Base-by-base conservation (phyloP, 2,888 invertebrate species). In the Allygus modestus region DNA sequence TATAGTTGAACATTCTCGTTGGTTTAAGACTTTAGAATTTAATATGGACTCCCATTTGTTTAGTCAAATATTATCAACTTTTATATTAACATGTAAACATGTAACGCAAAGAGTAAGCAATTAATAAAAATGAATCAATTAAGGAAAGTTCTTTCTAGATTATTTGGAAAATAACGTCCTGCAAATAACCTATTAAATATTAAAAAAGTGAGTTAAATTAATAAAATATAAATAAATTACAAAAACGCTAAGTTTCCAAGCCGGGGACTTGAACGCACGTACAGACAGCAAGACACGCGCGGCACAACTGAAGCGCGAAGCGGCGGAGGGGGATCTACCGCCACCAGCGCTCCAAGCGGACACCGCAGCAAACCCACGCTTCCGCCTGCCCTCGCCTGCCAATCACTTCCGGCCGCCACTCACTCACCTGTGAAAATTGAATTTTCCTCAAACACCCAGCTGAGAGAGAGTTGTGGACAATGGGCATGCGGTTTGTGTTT, bases 311-410 rank as follows among this genome's bases (percentile, higher is more conserved):
- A 69, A 11, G 26, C 31, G 33, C 17, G 1, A 0, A 17, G 37
- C 37, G 61, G 61, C 33, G n/a, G 69, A 5, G 20, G n/a, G 4
- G 69, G 33, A 69, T 37, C 69, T 17, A 15, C n/a, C 31, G 69
- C 2, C 69, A n/a, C 69, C 33, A 69, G 69, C 37, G 69, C 37
- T 69, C 69, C 69, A 31, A 31, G 69, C 33, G 69, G 69, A 33
- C 69, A 69, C 69, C 37, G 37, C 31, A 17, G 4, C 4, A 69
- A 69, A 31, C 58, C 58, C 23, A 58, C 58, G 23, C 58, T 69
- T 69, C 69, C 69, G 31, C 33, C 69, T 69, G 69, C 26, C 37
- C 37, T 37, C 37, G 9, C 37, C 37, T 9, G 37, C 37, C 69
- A 33, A 69, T 69, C 69, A 69, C 69, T 69, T 69, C 69, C 69